These are phyloP conservation scores for Leptopilina clavipes DNA, from an alignment of 1,140 invertebrate species.

Conservation along the genomic window DNA sequence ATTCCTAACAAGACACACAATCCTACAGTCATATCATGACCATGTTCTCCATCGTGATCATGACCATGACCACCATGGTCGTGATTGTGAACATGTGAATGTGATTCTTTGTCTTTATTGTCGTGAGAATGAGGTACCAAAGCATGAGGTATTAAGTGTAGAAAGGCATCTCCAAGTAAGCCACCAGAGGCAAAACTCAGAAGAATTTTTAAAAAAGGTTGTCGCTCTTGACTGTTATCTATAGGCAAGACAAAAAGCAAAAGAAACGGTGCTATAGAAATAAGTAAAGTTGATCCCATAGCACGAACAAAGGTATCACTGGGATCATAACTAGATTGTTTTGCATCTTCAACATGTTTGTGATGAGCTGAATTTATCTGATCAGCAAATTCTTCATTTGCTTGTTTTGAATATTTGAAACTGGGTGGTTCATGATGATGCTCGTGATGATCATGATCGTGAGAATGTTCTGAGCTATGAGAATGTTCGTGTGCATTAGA, in stretches of 20 bases:
- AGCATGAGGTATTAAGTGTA: slow-evolving; percentile 97
- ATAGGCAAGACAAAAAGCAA: slow-evolving; percentile 96
- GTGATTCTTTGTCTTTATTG: slow-evolving; percentile 77
- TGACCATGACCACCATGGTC: slow-evolving; percentile 72
- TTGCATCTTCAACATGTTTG: slow-evolving; percentile 54
- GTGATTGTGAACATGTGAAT: slow-evolving; percentile 76
- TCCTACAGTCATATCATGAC: slow-evolving; percentile 90
- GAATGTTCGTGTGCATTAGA: slow-evolving; percentile 26
- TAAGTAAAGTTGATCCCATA: slow-evolving; percentile 90
- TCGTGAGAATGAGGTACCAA: slow-evolving; percentile 79
- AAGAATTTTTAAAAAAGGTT: slow-evolving; percentile 90
- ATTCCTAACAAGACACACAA: slow-evolving; percentile 94
- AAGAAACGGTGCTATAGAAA: slow-evolving; percentile 95
- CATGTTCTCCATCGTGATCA: slow-evolving; percentile 75
- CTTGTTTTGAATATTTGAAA: slow-evolving; percentile 83
- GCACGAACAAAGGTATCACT: slow-evolving; percentile 86
- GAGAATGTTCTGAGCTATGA: slow-evolving; percentile 68
- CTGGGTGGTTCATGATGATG: slow-evolving; percentile 76
- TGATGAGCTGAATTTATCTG: slow-evolving; percentile 59
- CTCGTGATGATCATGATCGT: slow-evolving; percentile 57
- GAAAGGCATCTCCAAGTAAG: slow-evolving; percentile 95
- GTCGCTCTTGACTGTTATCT: slow-evolving; percentile 88
- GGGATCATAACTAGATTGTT: slow-evolving; percentile 59
- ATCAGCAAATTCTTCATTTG: slow-evolving; percentile 77
- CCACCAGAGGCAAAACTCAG: slow-evolving; percentile 96